phyloP scores from a whole-genome alignment of 2,113 vertebrate genomes.

The Rhabdornis inornatus region DNA sequence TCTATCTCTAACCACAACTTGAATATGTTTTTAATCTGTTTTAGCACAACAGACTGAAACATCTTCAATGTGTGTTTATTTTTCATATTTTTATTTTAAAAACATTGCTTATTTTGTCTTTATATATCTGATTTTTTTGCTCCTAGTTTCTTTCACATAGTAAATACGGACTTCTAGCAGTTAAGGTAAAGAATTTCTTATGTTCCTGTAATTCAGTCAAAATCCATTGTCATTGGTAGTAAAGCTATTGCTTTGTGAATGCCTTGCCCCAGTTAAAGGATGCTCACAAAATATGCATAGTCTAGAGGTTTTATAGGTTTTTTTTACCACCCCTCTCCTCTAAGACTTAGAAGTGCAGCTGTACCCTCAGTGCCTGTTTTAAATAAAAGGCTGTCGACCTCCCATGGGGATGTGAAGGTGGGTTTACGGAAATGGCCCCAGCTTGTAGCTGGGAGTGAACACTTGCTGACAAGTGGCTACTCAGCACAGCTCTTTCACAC shows the following conservation, averaged over 20 bases:
- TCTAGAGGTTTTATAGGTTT: background rate
- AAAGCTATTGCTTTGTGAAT: background rate
- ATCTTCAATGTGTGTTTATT: background rate
- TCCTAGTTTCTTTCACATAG: background rate
- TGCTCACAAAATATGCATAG: background rate
- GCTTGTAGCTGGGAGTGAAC: background rate
- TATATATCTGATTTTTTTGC: background rate
- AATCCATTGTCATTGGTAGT: background rate
- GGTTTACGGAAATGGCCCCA: background rate
- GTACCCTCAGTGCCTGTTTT: background rate
- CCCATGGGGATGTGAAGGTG: background rate
- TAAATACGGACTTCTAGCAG: background rate
- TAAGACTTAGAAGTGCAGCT: background rate
- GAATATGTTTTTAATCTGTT: background rate
- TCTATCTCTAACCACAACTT: background rate
- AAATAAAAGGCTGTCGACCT: background rate
- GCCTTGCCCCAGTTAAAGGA: background rate
- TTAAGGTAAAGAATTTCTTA: background rate
- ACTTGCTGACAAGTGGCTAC: background rate
- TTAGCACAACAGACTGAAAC: background rate
- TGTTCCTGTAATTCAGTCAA: background rate
- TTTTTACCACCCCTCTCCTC: background rate
- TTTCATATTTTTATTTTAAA: background rate
- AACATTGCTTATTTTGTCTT: background rate
- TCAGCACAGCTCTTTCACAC: background rate